Evolutionary conservation across 2,888 invertebrate genomes (phyloP).

Genomic region (Cosmia trapezina): DNA sequence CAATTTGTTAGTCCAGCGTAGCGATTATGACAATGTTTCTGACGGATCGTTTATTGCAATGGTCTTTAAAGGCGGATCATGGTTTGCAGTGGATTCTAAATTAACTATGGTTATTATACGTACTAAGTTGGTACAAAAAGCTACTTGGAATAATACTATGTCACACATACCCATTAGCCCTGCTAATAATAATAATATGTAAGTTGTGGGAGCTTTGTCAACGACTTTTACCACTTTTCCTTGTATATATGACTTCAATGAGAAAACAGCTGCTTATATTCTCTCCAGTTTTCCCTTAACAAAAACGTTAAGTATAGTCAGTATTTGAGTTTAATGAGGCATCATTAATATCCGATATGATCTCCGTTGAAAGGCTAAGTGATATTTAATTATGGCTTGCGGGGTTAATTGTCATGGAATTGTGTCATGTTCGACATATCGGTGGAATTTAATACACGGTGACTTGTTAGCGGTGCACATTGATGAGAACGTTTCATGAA

Average conservation of each 20-base stretch:
- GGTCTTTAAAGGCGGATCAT: constrained; percentile 11
- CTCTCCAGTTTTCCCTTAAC: constrained; percentile 16
- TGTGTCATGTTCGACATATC: constrained; percentile 49
- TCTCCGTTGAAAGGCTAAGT: constrained; percentile 57
- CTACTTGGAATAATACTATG: constrained; percentile 22
- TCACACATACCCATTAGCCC: constrained; percentile 9
- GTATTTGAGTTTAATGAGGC: constrained; percentile 49
- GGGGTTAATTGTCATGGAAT: constrained; percentile 54
- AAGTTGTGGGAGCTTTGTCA: constrained; percentile 2
- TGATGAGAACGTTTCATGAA: not conserved
- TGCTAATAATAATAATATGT: constrained; percentile 6
- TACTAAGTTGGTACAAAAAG: not conserved
- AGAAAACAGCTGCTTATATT: constrained; percentile 11
- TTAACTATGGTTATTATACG: constrained; percentile 16
- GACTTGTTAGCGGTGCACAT: constrained; percentile 32
- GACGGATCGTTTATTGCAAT: constrained; percentile 13
- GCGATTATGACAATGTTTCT: constrained; percentile 32
- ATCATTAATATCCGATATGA: constrained; percentile 60
- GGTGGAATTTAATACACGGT: constrained; percentile 22
- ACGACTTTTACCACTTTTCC: constrained; percentile 3
- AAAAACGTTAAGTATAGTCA: constrained; percentile 22
- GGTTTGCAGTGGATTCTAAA: constrained; percentile 16
- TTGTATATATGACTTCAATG: constrained; percentile 3
- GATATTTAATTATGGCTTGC: constrained; percentile 59
- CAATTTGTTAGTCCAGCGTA: constrained; percentile 14